phyloP scores from a whole-genome alignment of 35 echinoderm and acorn worm species.

The Acanthaster planci region DNA sequence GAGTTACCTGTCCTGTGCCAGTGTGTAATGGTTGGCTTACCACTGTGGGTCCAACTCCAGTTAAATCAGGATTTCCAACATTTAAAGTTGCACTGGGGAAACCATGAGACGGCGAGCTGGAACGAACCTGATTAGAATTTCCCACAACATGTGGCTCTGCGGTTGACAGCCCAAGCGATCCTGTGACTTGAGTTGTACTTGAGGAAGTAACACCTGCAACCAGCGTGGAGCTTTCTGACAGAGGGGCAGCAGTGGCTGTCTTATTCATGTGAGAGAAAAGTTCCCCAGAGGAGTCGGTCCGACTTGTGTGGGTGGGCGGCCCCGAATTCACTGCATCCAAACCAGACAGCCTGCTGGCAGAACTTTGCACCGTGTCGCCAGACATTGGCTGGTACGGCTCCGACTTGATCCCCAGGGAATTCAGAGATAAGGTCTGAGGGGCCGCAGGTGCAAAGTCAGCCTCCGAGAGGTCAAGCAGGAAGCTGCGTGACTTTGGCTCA shows the following conservation, averaged over 20 bases:
- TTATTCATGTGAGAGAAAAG: not conserved
- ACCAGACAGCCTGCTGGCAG: too few species aligned
- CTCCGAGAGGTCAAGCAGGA: constrained; percentile 89
- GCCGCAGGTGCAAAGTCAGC: constrained; percentile 92
- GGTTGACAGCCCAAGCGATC: not conserved
- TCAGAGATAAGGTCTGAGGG: constrained; percentile 52
- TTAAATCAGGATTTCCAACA: not conserved
- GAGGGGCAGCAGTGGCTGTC: not conserved
- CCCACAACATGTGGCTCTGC: not conserved
- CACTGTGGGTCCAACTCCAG: not conserved
- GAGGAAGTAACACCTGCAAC: not conserved
- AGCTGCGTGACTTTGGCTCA: constrained; percentile 21
- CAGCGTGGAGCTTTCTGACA: not conserved
- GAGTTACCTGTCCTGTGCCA: not conserved
- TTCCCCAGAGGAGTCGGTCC: not conserved
- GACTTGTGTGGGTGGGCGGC: not conserved
- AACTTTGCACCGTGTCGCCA: too few species aligned
- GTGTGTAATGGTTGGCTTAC: not conserved
- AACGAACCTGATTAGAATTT: not conserved
- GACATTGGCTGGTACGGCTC: too few species aligned
- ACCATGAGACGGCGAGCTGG: not conserved
- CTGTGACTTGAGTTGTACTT: not conserved
- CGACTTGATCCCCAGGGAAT: not conserved
- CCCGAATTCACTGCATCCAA: not conserved
- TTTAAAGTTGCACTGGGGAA: not conserved